Evolutionary conservation across 2,113 vertebrate species (phyloP).

Genomic region (Misgurnus anguillicaudatus): DNA sequence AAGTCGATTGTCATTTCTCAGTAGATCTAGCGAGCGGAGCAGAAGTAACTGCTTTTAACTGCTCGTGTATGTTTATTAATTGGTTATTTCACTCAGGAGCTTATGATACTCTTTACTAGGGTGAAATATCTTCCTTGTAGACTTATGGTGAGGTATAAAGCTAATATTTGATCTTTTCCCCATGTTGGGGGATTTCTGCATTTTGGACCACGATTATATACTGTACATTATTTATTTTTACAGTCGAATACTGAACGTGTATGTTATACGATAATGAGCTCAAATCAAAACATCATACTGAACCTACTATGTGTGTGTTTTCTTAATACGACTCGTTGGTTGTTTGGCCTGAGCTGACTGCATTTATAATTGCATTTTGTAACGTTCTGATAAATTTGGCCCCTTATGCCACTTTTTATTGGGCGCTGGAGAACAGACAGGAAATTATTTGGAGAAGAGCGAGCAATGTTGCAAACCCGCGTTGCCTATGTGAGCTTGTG

Average conservation of each 20-base stretch:
- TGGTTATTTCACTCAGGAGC: conserved; percentile 39
- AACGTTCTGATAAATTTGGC: neutral
- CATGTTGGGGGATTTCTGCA: conserved; percentile 46
- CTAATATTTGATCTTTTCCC: conserved; percentile 33
- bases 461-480: too few relatives aligned
- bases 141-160: conserved; percentile 1
- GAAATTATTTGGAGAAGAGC: neutral
- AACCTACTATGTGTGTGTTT: neutral
- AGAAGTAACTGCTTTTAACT: conserved; percentile 23
- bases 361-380: neutral
- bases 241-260: neutral
- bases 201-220: too few relatives aligned
- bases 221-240: neutral
- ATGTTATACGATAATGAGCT: neutral
- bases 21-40: neutral
- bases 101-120: conserved; percentile 18
- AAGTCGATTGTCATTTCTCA: neutral
- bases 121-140: conserved; percentile 21
- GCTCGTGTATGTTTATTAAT: conserved; percentile 15
- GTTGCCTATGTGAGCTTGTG: too few relatives aligned
- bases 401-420: neutral
- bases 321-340: neutral
- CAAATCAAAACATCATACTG: neutral
- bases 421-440: neutral
- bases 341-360: neutral